Evolutionary conservation across 2,113 vertebrate genomes (phyloP), one percentile per base, ranked within the genome.

Genomic region (Irena cyanogastra): DNA sequence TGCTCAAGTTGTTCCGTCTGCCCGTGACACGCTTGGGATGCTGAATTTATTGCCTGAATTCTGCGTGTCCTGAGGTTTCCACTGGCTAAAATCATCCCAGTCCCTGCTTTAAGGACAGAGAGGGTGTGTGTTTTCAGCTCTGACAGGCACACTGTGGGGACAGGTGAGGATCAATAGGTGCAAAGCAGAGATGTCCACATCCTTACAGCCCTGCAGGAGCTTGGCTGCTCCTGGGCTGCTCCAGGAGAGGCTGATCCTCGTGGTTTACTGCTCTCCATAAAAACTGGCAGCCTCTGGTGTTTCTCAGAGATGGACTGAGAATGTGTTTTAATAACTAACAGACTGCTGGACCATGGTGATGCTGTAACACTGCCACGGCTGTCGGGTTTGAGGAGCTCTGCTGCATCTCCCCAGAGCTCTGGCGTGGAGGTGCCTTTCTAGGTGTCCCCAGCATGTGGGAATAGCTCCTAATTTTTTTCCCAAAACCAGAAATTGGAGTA

Each of bases 141-240:
- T 53, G 52, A 6, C 28, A 30, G 28, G 50, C 50, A 30, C 22
- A 52, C 10, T 2, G n/a, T 9, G 7, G 87, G 72, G 72, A 17
- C 20, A 1, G 12, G 23, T 28, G 64, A 37, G 54, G 71, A 74
- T 77, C 63, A 33, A 4, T 30, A 3, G 0, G 54, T 44, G 65
- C 81, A 82, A 33, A 89, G 77, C 78, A 66, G 52, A 7, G 9
- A 23, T 15, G 8, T 54, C 87, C 21, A 4, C 81, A 60, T 52
- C 56, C 1, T 0, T 10, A 2, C 1, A 0, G 20, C 37, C 4
- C 41, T 0, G 1, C 53, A 28, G 47, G 18, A 65, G 52, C 60
- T 54, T 3, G 17, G 60, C 77, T 16, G n/a, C 39, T 41, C 6
- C 4, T 5, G 1, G 15, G 37, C 47, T 74, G 87, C 79, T 70